phyloP scores from a whole-genome alignment of 2,797 vertebrate species.

The Ctenosaura bakeri region DNA sequence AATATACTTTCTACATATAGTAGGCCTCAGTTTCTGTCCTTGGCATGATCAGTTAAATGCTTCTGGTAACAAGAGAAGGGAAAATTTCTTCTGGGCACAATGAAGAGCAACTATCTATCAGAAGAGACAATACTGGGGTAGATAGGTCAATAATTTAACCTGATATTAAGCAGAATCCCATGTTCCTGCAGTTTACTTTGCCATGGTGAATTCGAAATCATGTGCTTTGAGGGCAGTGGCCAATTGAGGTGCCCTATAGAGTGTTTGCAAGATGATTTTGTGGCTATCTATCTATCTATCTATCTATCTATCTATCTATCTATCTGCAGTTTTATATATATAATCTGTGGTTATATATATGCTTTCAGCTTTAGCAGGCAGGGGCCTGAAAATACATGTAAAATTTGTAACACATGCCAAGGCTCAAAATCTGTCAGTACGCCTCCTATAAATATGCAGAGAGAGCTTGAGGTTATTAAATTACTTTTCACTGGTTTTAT shows the following conservation, averaged over 20 bases:
- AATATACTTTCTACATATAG: background rate
- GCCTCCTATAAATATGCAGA: background rate
- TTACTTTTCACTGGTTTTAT: slow-evolving; percentile 22
- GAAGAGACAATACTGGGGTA: background rate
- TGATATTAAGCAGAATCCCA: background rate
- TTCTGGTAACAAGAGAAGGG: background rate
- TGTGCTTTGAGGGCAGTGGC: background rate
- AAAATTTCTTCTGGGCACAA: background rate
- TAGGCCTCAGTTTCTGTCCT: background rate
- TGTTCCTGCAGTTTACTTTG: background rate
- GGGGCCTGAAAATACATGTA: background rate
- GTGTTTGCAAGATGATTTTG: background rate
- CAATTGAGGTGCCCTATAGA: background rate
- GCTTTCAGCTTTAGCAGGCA: background rate
- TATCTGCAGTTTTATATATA: too few relatives aligned
- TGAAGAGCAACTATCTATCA: background rate
- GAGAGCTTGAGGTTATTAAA: background rate
- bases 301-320: too few relatives aligned
- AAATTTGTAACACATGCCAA: background rate
- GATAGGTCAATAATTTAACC: background rate
- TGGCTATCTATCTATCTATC: background rate
- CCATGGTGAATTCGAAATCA: background rate
- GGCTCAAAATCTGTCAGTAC: background rate
- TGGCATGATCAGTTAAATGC: background rate
- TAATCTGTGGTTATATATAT: background rate